Conservation (phyloP, 2,797 vertebrate genomes). For the Sebastes umbrosus region DNA sequence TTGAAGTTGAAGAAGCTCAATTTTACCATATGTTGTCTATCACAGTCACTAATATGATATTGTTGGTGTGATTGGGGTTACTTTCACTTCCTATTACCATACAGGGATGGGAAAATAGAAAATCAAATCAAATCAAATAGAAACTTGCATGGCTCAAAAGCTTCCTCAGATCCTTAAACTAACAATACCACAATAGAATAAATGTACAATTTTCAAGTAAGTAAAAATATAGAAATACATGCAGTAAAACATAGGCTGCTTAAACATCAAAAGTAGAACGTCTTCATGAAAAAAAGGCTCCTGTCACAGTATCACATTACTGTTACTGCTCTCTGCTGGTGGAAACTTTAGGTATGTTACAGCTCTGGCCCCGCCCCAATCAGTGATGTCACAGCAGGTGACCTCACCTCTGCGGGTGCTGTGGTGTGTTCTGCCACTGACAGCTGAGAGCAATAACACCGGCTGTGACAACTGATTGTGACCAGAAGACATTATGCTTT, state of each 20-base stretch:
- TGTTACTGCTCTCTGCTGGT: slow-evolving; percentile 13
- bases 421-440: neutral
- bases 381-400: neutral
- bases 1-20: neutral
- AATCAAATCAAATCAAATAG: neutral
- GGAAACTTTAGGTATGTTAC: neutral
- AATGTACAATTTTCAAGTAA: neutral
- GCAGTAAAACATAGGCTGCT: neutral
- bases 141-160: neutral
- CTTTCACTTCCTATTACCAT: slow-evolving; percentile 21
- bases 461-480: neutral
- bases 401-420: neutral
- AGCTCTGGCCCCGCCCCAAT: neutral
- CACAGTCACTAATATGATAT: neutral
- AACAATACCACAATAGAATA: neutral
- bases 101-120: neutral
- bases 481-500: neutral
- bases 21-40: neutral
- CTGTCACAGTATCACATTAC: neutral
- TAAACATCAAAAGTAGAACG: neutral
- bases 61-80: neutral
- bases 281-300: neutral
- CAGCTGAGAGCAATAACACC: neutral
- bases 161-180: neutral
- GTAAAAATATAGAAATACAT: neutral